These are phyloP conservation scores for Pterocles orientalis DNA, from an alignment of 2,113 vertebrate species.

Conservation along the genomic window DNA sequence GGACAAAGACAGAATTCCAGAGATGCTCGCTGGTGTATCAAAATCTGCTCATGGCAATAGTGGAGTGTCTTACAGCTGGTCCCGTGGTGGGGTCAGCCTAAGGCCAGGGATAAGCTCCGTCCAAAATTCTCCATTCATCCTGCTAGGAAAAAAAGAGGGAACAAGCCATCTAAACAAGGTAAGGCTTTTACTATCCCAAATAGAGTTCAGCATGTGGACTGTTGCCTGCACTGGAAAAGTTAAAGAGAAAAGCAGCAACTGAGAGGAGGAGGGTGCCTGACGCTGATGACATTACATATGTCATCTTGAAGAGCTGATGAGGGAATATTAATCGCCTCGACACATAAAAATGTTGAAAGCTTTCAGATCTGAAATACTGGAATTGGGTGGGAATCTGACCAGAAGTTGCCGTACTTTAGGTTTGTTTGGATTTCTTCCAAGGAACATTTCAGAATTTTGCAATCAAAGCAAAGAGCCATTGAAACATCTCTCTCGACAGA, in stretches of 20 bases:
- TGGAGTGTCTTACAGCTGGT: slow-evolving; percentile 23
- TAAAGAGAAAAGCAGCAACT: slow-evolving; percentile 58
- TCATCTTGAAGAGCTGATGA: slow-evolving; percentile 26
- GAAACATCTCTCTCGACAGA: neutral
- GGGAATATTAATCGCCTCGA: slow-evolving; percentile 11
- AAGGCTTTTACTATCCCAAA: slow-evolving; percentile 56
- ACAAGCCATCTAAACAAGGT: slow-evolving; percentile 47
- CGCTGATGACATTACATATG: slow-evolving; percentile 44
- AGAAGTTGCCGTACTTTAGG: neutral
- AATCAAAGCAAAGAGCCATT: neutral
- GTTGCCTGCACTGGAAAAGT: slow-evolving; percentile 37
- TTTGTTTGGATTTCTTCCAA: slow-evolving; percentile 41
- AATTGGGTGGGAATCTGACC: slow-evolving; percentile 32
- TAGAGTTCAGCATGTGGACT: slow-evolving; percentile 32
- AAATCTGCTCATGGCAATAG: neutral
- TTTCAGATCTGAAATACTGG: slow-evolving; percentile 27
- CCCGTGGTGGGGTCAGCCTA: slow-evolving; percentile 52
- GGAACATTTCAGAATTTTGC: slow-evolving; percentile 5
- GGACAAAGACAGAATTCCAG: neutral
- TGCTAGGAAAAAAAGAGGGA: slow-evolving; percentile 48
- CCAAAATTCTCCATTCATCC: slow-evolving; percentile 66
- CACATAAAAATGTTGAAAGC: neutral
- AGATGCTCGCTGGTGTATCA: neutral
- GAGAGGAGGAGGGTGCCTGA: neutral
- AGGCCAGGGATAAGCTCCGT: slow-evolving; percentile 36